Base-by-base conservation (phyloP, 2,113 vertebrate genomes). In the Ailuropoda melanoleuca region DNA sequence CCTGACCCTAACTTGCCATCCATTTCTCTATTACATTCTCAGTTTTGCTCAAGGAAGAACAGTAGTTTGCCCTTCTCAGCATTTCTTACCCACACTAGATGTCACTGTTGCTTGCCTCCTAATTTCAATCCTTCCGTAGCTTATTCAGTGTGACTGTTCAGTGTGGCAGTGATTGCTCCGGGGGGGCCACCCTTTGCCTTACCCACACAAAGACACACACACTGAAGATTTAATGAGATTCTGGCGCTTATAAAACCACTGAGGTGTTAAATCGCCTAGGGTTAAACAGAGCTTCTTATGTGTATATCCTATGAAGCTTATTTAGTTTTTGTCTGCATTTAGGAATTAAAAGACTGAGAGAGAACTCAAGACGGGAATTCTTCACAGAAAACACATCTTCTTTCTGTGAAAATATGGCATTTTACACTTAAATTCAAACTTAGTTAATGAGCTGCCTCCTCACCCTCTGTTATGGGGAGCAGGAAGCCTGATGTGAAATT, bases 61-160 rank as follows among this genome's bases (percentile, higher is more conserved):
- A 15, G 24, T 37, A 31, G 8, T 88, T 50, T 94, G 60, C 8
- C 29, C 12, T 11, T 4, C 60, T n/a, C 85, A 75, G 66, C 82
- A 37, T 81, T 60, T 90, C 58, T 83, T 82, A 72, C 84, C 23
- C 89, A 98, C 98, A 93, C 98, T 98, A 98, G 98, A 98, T 98
- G 98, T 98, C 98, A 93, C 98, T 98, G 97, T 98, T 98, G 98
- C 96, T 97, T 91, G 81, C 82, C 90, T 97, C 60, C 97, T 91
- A 83, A 81, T 95, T 96, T 93, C 85, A 68, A 58, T 91, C 39
- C 26, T 87, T 83, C 55, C 50, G 0, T 2, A 31, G 60, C 29
- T 92, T 85, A 80, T 88, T 93, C 78, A 55, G 3, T 95, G 92
- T 81, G 87, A 68, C 62, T 66, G 78, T 64, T 95, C 89, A 95